Base-by-base conservation (phyloP, 1,140 invertebrate genomes). In the Drosophila insularis region DNA sequence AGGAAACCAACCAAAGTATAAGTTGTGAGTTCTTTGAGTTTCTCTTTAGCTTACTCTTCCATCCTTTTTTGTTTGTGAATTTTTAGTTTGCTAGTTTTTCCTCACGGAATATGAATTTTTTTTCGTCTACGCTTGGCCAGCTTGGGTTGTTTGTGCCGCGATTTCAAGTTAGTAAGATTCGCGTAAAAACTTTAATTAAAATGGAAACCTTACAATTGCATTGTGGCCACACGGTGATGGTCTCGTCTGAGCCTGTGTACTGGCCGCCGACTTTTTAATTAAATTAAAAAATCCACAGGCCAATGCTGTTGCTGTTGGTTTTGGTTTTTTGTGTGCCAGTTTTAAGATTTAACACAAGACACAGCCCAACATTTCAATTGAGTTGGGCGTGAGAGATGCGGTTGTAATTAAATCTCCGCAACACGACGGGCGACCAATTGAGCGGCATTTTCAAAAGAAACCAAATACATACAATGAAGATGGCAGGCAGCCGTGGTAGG, bases 121-220 rank as follows among this genome's bases (percentile, higher is more conserved):
- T 61, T 53, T 50, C 53, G 23, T 37, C 35, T 71, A 39, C 54
- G 54, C 54, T 65, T 56, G 37, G 43, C 11, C 39, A 19, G 37
- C 17, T 39, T 64, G 32, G 31, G 53, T 65, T 72, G 71, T 86
- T 81, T 86, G 81, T 68, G 65, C 70, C 74, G 74, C 71, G 81
- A 72, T 87, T 86, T 72, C 69, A 71, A 70, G 75, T 71, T 73
- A 87, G 61, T 69, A 63, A 86, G 68, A 87, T 87, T 70, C 72
- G 72, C 79, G 80, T 77, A 82, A 77, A 89, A 87, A 87, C 82
- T 87, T 82, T 87, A 87, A 87, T 87, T 89, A 87, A 86, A 87
- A 87, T 82, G 84, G 84, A 87, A 87, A 71, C 82, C 82, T 69
- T 87, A 87, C 82, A 87, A 89, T 89, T 87, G 76, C 82, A 89